Evolutionary conservation across 2,888 invertebrate species (phyloP), one percentile per base, ranked within the genome.

Genomic region (Malthinus flaveolus): DNA sequence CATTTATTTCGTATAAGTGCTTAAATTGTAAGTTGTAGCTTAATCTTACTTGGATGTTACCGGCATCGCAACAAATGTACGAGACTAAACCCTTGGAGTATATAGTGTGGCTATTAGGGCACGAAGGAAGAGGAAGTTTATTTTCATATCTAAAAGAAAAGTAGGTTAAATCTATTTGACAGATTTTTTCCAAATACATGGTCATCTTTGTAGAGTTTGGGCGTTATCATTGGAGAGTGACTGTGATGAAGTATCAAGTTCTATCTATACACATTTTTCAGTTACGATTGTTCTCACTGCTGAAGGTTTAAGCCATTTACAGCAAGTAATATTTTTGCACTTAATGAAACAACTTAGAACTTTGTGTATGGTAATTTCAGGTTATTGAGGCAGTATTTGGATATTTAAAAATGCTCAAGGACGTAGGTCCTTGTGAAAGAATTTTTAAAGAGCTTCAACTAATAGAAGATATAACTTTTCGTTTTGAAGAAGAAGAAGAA

Each of bases 41-140:
- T 45, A 81, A 84, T 63, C 70, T 89, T n/a, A 83, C 81, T 36
- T 89, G 88, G 88, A 78, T 82, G 1, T 76, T 88, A 67, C 88
- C 87, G 6, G 79, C 86, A 6, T 69, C 84, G 31, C 80, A 83
- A 23, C 78, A 86, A 59, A 79, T 89, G 59, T 95, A 93, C 74
- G 85, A 86, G 75, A 83, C 82, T 11, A 92, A 92, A 73, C 91
- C 93, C 0, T 84, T 90, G 61, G 85, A 88, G 65, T 91, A 91
- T 71, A 78, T 95, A 3, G 87, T 90, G 0, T 87, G 86, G 76
- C 76, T 95, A n/a, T 78, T 95, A 3, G 93, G 91, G 0, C 90
- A 95, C 75, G 94, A 96, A 76, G 95, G 95, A 1, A 85, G 86
- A 69, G 93, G 92, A 54, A 92, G 92, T 66, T 78, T 94, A n/a